Conservation (phyloP, 2,797 vertebrate species). For the Chaenodraco wilsoni region DNA sequence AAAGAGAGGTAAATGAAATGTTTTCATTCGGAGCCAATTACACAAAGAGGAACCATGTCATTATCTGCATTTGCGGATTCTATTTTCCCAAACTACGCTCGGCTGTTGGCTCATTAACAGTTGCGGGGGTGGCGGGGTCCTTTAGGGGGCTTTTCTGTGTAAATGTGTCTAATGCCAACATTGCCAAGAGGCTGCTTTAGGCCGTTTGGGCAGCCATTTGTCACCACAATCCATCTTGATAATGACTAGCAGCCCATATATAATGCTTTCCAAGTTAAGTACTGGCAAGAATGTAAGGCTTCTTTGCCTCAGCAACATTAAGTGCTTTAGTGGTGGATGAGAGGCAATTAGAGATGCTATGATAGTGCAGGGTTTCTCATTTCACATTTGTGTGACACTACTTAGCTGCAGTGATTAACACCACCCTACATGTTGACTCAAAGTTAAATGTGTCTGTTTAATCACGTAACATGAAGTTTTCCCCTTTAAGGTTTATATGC, state of each 20-base stretch:
- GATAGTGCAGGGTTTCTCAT: conserved; percentile 44
- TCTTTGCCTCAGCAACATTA: conserved; percentile 52
- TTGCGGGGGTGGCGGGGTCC: conserved; percentile 44
- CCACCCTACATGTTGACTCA: conserved; percentile 33
- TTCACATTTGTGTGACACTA: conserved; percentile 40
- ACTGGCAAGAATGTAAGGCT: conserved; percentile 61
- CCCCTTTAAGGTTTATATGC: not conserved
- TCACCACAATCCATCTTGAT: conserved; percentile 80
- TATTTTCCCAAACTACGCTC: conserved; percentile 76
- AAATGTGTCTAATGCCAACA: conserved; percentile 77
- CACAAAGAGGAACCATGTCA: conserved; percentile 81
- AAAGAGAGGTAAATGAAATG: conserved; percentile 75
- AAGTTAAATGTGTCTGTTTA: conserved; percentile 23
- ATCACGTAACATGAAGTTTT: conserved; percentile 3
- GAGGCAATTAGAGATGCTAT: conserved; percentile 63
- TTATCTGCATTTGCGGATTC: conserved; percentile 80
- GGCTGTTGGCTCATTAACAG: conserved; percentile 78
- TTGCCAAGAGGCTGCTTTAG: conserved; percentile 71
- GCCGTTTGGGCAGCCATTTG: conserved; percentile 77
- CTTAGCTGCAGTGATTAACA: conserved; percentile 40
- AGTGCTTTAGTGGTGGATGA: conserved; percentile 59
- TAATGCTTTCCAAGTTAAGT: conserved; percentile 68
- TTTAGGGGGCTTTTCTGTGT: conserved; percentile 63
- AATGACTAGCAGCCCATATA: conserved; percentile 79
- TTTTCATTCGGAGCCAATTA: conserved; percentile 81